Conservation (phyloP, 2,888 invertebrate genomes). For the Eristalis pertinax region DNA sequence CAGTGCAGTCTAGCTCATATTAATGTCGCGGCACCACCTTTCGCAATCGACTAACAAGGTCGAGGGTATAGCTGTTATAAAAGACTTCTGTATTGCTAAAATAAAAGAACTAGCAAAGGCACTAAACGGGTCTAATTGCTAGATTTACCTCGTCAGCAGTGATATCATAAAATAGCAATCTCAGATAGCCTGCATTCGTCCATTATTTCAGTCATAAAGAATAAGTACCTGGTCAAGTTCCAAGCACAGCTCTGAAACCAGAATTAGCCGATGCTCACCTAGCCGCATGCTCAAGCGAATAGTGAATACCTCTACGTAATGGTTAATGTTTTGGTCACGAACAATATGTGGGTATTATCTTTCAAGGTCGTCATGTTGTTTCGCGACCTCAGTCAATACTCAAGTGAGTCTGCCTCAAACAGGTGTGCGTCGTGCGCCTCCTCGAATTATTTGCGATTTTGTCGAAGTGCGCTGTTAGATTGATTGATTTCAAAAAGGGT, state of each 20-base stretch:
- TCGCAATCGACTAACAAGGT: no score
- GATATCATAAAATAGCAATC: background rate
- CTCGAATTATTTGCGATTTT: background rate
- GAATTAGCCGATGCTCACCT: background rate
- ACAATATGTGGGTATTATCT: slow-evolving; percentile 15
- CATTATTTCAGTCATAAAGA: background rate
- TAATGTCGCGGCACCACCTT: no score
- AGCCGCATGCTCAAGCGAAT: background rate
- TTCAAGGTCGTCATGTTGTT: slow-evolving; percentile 11
- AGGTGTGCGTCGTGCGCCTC: background rate
- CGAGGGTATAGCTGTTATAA: background rate
- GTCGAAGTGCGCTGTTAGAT: background rate
- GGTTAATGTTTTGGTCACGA: slow-evolving; percentile 10
- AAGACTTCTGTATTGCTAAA: background rate
- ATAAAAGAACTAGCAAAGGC: background rate
- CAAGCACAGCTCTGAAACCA: background rate
- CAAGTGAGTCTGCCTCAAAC: background rate
- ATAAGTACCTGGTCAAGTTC: background rate
- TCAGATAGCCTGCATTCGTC: background rate
- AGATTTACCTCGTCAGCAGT: background rate
- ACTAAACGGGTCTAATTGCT: background rate
- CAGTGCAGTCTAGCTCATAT: no score
- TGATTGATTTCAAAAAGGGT: background rate
- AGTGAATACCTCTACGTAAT: background rate
- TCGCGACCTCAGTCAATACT: background rate